Base-by-base conservation (phyloP, 1,140 invertebrate genomes). In the Pissodes strobi region DNA sequence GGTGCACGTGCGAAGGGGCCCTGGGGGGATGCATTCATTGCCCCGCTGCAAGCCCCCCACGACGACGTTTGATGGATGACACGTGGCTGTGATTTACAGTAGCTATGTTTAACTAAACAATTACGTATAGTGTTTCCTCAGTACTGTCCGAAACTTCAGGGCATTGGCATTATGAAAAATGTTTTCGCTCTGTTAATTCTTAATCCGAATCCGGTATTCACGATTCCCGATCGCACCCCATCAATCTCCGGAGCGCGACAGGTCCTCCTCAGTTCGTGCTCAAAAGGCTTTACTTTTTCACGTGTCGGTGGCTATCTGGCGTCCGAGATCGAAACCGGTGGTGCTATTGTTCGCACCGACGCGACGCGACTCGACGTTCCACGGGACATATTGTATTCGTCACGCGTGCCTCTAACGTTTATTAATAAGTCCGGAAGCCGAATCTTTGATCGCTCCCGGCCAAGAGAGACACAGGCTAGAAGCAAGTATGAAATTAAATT, bases 61-160 rank as follows among this genome's bases (percentile, higher is more conserved):
- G n/a, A n/a, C n/a, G n/a, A n/a, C n/a, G n/a, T n/a, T n/a, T 53
- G 51, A 53, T 53, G 37, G 51, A 53, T 53, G 51, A 21, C 51
- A 45, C 41, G 41, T 45, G 41, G 19, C 41, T 45, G 41, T 18
- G 41, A 45, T 45, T 45, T 51, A n/a, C n/a, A n/a, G n/a, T n/a
- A n/a, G n/a, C n/a, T n/a, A n/a, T n/a, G n/a, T n/a, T n/a, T n/a
- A n/a, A n/a, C n/a, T n/a, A n/a, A n/a, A n/a, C n/a, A n/a, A n/a
- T n/a, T n/a, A n/a, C n/a, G n/a, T n/a, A n/a, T n/a, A n/a, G n/a
- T n/a, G n/a, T n/a, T n/a, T n/a, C n/a, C n/a, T n/a, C n/a, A n/a
- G n/a, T n/a, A n/a, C n/a, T n/a, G n/a, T n/a, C n/a, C n/a, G n/a
- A n/a, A n/a, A n/a, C n/a, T n/a, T n/a, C n/a, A n/a, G n/a, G n/a